Base-by-base conservation (phyloP, 2,888 invertebrate species). In the Drosophila infuscata region DNA sequence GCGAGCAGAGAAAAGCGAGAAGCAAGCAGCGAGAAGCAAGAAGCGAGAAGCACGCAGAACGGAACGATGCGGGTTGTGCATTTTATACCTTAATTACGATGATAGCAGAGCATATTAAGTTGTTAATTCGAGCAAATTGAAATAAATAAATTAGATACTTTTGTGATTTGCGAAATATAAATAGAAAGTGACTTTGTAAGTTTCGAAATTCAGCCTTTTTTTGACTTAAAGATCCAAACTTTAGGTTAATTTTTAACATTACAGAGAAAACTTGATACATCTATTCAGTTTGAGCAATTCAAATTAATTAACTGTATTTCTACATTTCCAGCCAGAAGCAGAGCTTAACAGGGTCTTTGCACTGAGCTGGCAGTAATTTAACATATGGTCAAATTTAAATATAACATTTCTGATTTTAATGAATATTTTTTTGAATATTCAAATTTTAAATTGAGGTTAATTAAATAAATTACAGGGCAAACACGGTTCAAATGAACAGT, bases 21-120 rank as follows among this genome's bases (percentile, higher is more conserved):
- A 36, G 20, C 15, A 2, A n/a, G 49, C 32, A n/a, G 32, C 11
- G 25, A 12, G 8, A 6, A 38, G 30, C 11, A 3, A 41, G n/a
- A 38, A 38, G 17, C 38, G 8, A 53, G 8, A 15, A 4, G 20
- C 12, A 15, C 8, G 41, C 46, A 25, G 25, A 46, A 46, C 15
- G 5, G n/a, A 38, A 30, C n/a, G 38, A 29, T 20, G 53, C 38
- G 49, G 49, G 35, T 30, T 56, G 29, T 30, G 29, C 56, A n/a
- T n/a, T 56, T 56, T 38, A 38, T 38, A 56, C 56, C 12, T 38
- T 56, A 38, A 56, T n/a, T 38, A 29, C 12, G 38, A n/a, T 5
- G 4, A 3, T 38, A 36, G 11, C 11, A 29, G 38, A 8, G 56
- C 25, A 30, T 56, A 38, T 38, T 25, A 29, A 11, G 36, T 29